Evolutionary conservation across 2,888 invertebrate genomes (phyloP).

Genomic region (Metopia argyrocephala): DNA sequence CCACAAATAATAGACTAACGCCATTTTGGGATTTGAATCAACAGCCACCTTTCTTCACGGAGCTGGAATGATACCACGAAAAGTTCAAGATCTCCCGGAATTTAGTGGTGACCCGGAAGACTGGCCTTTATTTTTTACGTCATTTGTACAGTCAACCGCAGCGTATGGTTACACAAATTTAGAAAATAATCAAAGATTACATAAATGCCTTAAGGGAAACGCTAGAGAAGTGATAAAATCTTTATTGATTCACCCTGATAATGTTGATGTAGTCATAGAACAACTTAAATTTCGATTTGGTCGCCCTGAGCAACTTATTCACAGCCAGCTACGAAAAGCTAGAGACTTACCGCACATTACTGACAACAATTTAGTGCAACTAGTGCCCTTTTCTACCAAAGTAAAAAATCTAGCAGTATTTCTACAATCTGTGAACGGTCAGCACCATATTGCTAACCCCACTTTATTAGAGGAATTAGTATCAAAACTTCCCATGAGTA

Average conservation of each 20-base stretch:
- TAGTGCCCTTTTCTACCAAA: conserved; percentile 55
- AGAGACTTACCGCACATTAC: conserved; percentile 44
- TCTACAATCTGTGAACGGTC: conserved; percentile 46
- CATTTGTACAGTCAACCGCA: conserved; percentile 34
- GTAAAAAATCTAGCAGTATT: conserved; percentile 53
- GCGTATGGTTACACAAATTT: conserved; percentile 47
- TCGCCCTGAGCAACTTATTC: conserved; percentile 54
- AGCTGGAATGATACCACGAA: conserved; percentile 6
- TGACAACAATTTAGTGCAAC: conserved; percentile 37
- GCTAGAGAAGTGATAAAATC: conserved; percentile 56
- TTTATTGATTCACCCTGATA: conserved; percentile 60
- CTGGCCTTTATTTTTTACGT: conserved; percentile 60
- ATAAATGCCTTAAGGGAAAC: conserved; percentile 47
- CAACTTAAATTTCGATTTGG: conserved; percentile 56
- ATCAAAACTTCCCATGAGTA: conserved; percentile 45
- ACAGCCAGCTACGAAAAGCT: conserved; percentile 52
- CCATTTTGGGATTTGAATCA: background rate
- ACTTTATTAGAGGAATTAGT: conserved; percentile 53
- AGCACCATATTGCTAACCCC: conserved; percentile 60
- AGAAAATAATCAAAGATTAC: conserved; percentile 50
- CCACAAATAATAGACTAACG: background rate
- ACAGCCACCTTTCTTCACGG: background rate
- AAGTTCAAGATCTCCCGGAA: conserved; percentile 51
- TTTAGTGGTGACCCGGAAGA: conserved; percentile 60
- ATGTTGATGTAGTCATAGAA: conserved; percentile 46